Evolutionary conservation across 2,888 invertebrate species (phyloP).

Genomic region (Beris chalybata): DNA sequence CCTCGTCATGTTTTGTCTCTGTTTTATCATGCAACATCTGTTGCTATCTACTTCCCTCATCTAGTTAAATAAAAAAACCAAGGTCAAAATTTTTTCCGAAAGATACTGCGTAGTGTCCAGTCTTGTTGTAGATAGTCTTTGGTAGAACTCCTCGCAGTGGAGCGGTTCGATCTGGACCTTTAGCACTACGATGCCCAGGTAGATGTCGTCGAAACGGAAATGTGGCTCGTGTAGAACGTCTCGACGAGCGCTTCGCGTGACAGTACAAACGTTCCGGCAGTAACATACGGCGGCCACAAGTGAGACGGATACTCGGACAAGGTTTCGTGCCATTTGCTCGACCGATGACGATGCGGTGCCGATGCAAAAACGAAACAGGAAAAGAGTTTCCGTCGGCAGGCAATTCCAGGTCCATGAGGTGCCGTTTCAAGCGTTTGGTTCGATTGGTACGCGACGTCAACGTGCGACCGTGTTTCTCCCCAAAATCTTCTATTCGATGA

Average conservation of each 20-base stretch:
- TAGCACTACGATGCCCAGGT: slow-evolving; percentile 79
- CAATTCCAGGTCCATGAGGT: slow-evolving; percentile 59
- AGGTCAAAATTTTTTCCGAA: too few species aligned
- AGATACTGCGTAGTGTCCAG: too few species aligned
- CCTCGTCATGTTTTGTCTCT: too few species aligned
- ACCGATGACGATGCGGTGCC: slow-evolving; percentile 73
- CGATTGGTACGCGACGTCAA: too few species aligned
- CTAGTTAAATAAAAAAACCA: too few species aligned
- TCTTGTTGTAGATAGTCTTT: too few species aligned
- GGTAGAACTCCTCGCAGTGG: slow-evolving; percentile 77
- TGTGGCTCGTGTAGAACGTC: slow-evolving; percentile 77
- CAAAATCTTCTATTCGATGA: too few species aligned
- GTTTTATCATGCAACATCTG: too few species aligned
- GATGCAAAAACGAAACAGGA: slow-evolving; percentile 79
- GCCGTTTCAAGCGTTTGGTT: too few species aligned
- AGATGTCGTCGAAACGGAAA: slow-evolving; percentile 90
- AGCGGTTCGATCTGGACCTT: slow-evolving; percentile 75
- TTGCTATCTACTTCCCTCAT: too few species aligned
- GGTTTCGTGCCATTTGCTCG: slow-evolving; percentile 86
- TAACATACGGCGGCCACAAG: slow-evolving; percentile 87
- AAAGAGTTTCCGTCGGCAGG: slow-evolving; percentile 63
- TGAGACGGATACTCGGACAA: slow-evolving; percentile 85
- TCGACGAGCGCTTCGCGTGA: slow-evolving; percentile 72
- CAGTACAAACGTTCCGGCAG: slow-evolving; percentile 83
- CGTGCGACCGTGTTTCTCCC: too few species aligned